Evolutionary conservation across 1,140 invertebrate genomes (phyloP).

Genomic region (Calycopis cecrops): DNA sequence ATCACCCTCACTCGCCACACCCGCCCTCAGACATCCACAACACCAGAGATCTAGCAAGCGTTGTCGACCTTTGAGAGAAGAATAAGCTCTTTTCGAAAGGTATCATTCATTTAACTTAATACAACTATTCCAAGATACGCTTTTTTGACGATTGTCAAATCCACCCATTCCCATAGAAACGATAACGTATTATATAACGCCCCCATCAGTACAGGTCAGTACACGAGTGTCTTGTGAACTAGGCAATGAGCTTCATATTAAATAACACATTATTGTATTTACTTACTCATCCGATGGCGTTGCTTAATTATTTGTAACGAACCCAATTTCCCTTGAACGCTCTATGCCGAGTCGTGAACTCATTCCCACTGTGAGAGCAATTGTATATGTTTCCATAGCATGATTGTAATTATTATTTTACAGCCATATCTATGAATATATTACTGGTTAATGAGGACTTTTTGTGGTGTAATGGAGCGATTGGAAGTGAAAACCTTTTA

Average conservation of each 20-base stretch:
- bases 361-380: constrained; percentile 15
- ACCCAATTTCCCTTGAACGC: constrained; percentile 15
- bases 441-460: background rate
- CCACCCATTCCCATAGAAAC: no score
- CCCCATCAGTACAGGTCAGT: no score
- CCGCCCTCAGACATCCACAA: no score
- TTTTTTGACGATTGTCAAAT: no score
- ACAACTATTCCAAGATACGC: no score
- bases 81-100: no score
- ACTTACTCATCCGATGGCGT: constrained; percentile 11
- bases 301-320: constrained; percentile 16
- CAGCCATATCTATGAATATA: background rate
- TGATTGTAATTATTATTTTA: constrained; percentile 1
- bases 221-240: background rate
- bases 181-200: no score
- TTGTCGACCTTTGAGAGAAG: no score
- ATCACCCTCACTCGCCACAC: no score
- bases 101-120: no score
- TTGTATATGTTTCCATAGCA: constrained; percentile 11
- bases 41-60: no score
- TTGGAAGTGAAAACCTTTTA: no score
- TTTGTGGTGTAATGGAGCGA: background rate
- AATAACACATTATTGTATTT: constrained; percentile 8
- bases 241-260: background rate
- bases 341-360: constrained; percentile 2